phyloP scores from a whole-genome alignment of 2,888 invertebrate genomes.

The Plebejus anna region DNA sequence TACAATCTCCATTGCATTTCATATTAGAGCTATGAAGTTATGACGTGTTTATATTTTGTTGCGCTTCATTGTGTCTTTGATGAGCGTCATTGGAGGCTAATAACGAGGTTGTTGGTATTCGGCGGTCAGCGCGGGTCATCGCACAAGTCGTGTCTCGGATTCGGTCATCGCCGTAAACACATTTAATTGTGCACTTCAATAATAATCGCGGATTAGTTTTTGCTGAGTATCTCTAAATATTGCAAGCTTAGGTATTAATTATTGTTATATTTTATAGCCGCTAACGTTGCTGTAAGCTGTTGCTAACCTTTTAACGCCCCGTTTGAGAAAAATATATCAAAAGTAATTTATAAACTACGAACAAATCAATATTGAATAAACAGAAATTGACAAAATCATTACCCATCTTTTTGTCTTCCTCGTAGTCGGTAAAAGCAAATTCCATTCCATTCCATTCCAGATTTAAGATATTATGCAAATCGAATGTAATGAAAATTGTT shows the following conservation, averaged over 20 bases:
- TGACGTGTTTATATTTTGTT: background rate
- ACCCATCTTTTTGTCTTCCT: too few species aligned
- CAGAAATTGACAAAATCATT: too few species aligned
- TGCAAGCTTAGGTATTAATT: too few species aligned
- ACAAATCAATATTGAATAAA: too few species aligned
- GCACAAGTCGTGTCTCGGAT: constrained; percentile 30
- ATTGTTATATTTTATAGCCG: too few species aligned
- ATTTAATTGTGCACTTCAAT: constrained; percentile 13
- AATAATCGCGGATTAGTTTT: background rate
- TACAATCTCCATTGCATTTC: background rate
- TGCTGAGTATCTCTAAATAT: background rate
- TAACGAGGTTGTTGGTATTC: constrained; percentile 41
- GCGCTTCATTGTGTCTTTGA: background rate
- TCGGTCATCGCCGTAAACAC: constrained; percentile 2
- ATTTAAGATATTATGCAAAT: too few species aligned
- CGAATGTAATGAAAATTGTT: background rate
- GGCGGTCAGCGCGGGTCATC: constrained; percentile 37
- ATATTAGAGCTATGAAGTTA: background rate
- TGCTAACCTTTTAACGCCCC: too few species aligned
- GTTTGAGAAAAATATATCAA: too few species aligned
- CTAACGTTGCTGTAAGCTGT: too few species aligned
- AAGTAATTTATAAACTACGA: too few species aligned
- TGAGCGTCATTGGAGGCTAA: constrained; percentile 31
- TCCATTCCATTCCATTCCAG: too few species aligned
- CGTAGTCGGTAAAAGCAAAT: too few species aligned